phyloP scores from a whole-genome alignment of 2,797 vertebrate genomes.

The Sebastolobus alascanus region DNA sequence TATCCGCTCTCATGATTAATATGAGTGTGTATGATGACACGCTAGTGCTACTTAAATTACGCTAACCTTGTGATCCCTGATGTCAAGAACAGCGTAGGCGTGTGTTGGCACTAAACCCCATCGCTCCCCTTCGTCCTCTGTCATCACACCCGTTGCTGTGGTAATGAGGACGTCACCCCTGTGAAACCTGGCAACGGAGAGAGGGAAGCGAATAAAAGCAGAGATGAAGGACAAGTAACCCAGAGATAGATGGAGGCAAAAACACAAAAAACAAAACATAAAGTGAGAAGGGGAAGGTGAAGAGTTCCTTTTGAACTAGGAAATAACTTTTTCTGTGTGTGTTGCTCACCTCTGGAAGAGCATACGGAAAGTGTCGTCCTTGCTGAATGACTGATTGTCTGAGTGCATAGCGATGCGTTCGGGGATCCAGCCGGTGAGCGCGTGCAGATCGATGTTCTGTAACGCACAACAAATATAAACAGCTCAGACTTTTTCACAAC shows the following conservation, averaged over 20 bases:
- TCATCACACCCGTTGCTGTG: conserved; percentile 97
- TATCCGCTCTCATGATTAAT: neutral
- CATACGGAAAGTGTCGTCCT: conserved; percentile 97
- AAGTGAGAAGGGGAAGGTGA: neutral
- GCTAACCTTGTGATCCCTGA: conserved; percentile 95
- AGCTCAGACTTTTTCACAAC: neutral
- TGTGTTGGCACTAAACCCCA: conserved; percentile 99
- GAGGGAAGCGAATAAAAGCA: neutral
- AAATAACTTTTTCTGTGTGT: neutral
- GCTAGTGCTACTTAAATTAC: neutral
- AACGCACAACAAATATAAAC: neutral
- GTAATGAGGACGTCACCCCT: conserved; percentile 97
- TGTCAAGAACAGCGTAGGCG: conserved; percentile 97
- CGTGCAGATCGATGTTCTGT: conserved; percentile 98
- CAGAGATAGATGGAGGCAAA: fast-evolving
- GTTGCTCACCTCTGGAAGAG: conserved; percentile 92
- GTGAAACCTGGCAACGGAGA: conserved; percentile 89
- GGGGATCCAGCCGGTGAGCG: conserved; percentile 99
- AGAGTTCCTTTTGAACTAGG: neutral
- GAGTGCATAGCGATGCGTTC: conserved; percentile 99
- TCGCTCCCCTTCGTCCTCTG: conserved; percentile 96
- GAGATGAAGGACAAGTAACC: neutral
- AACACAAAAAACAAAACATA: neutral
- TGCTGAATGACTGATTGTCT: conserved; percentile 96
- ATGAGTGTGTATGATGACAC: neutral